phyloP scores from a whole-genome alignment of 2,797 vertebrate genomes.

The Onychomys torridus region DNA sequence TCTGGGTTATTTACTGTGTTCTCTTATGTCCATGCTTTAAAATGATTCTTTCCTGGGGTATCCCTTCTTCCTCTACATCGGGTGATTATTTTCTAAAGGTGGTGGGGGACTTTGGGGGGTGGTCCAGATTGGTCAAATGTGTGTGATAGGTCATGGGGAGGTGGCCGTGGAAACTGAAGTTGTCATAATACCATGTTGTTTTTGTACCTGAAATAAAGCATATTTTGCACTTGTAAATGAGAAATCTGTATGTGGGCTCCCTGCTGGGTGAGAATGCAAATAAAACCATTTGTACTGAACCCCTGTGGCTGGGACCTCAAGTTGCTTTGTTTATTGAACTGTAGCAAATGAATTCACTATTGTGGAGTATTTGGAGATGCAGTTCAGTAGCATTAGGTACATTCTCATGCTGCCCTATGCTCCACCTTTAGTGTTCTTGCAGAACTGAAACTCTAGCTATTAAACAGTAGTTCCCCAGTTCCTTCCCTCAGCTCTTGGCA shows the following conservation, averaged over 20 bases:
- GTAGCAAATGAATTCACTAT: not conserved
- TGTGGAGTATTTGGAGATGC: rapidly evolving
- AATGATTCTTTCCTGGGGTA: conserved; percentile 56
- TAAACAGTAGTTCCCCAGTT: not conserved
- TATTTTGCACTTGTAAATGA: conserved; percentile 89
- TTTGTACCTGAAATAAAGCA: conserved; percentile 86
- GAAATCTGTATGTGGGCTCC: conserved; percentile 85
- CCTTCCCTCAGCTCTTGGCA: not conserved
- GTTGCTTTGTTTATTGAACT: not conserved
- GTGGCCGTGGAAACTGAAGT: conserved; percentile 69
- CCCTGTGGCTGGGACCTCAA: not conserved
- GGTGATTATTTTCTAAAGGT: conserved; percentile 78
- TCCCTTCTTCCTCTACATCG: conserved; percentile 60
- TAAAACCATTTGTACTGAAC: conserved; percentile 88
- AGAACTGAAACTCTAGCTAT: not conserved
- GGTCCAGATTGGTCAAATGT: rapidly evolving
- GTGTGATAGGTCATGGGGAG: not conserved
- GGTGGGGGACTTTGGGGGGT: conserved; percentile 61
- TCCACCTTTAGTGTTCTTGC: not conserved
- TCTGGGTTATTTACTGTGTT: conserved; percentile 64
- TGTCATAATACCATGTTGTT: conserved; percentile 83
- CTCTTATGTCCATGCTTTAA: conserved; percentile 68
- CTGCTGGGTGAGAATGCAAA: conserved; percentile 87
- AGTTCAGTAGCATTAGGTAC: not conserved
- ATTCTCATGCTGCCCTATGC: rapidly evolving